Percentiles rank a stretch among this genome's conserved stretches.
phyloP scores from a whole-genome alignment of 2,888 invertebrate species.

The Cataglyphis rosenhaueri region DNA sequence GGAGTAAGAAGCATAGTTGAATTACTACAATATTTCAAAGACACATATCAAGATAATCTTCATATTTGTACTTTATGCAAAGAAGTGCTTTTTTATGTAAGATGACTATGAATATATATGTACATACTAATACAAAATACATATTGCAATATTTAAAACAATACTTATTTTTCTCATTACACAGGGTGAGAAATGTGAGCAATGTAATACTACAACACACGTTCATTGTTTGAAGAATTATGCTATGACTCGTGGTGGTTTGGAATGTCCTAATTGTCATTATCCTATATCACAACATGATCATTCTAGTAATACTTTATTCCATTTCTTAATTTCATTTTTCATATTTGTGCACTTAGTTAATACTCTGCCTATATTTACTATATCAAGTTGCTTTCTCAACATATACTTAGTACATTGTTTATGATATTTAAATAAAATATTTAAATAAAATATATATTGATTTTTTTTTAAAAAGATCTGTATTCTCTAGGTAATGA shows the following conservation, averaged over 20 bases:
- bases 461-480: background rate
- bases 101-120: constrained; percentile 26
- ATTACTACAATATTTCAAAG: constrained; percentile 80
- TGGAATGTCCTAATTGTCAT: constrained; percentile 75
- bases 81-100: constrained; percentile 80
- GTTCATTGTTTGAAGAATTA: constrained; percentile 74
- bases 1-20: constrained; percentile 82
- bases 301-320: constrained; percentile 1
- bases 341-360: background rate
- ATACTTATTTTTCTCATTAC: constrained; percentile 34
- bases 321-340: background rate
- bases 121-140: background rate
- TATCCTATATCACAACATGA: background rate
- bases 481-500: background rate
- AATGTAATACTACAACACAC: constrained; percentile 72
- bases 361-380: background rate
- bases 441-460: background rate
- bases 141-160: background rate
- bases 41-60: constrained; percentile 75
- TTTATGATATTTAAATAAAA: background rate
- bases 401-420: background rate
- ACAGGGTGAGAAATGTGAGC: constrained; percentile 73
- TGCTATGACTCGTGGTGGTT: constrained; percentile 55
- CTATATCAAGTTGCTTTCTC: background rate
- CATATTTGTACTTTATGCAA: constrained; percentile 79